phyloP scores from a whole-genome alignment of 2,888 invertebrate species.

The Drosophila niveifrons region DNA sequence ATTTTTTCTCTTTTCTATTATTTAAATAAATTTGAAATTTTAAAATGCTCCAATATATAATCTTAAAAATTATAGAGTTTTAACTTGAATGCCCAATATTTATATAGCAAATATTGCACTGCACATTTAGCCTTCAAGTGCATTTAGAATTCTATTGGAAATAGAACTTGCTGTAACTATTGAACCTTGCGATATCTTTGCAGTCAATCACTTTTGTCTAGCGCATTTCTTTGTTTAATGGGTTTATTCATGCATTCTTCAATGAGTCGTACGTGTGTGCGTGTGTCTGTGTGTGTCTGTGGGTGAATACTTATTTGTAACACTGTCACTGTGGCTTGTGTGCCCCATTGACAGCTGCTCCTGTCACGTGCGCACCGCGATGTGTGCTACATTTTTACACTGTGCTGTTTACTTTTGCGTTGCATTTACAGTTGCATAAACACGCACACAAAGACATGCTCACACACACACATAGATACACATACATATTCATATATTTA shows the following conservation, averaged over 20 bases:
- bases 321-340: conserved; percentile 34
- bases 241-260: conserved; percentile 12
- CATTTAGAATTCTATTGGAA: background rate
- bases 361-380: conserved; percentile 24
- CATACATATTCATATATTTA: conserved; percentile 38
- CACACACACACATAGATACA: background rate
- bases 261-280: background rate
- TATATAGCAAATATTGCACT: no score
- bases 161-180: background rate
- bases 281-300: conserved; percentile 5
- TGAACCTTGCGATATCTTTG: background rate
- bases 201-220: conserved; percentile 4
- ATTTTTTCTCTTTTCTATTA: no score
- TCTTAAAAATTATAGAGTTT: background rate
- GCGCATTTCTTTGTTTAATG: conserved; percentile 16
- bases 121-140: no score
- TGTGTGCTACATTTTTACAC: conserved; percentile 36
- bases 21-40: no score
- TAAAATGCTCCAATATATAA: no score
- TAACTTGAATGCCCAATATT: background rate
- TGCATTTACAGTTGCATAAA: conserved; percentile 43
- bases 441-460: conserved; percentile 7
- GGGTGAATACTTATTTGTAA: conserved; percentile 35
- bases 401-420: conserved; percentile 41
- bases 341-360: conserved; percentile 47